Evolutionary conservation across 1,140 invertebrate species (phyloP), one percentile per base, ranked within the genome.

Genomic region (Tetragnatha versicolor): DNA sequence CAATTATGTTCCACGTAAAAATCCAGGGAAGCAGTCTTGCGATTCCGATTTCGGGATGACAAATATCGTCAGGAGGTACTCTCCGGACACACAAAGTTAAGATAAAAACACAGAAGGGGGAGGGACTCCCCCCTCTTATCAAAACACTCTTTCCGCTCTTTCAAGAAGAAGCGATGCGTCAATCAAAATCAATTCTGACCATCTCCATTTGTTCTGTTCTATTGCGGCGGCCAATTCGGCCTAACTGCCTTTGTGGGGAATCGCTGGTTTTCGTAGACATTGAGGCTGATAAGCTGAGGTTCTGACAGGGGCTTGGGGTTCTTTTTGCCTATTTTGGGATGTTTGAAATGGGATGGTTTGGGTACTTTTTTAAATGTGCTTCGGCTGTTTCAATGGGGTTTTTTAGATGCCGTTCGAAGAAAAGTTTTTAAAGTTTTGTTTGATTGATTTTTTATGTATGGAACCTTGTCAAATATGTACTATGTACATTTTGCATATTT

Each of bases 1-100:
- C 69, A 72, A 72, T 72, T 72, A 72, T 72, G 53, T 72, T 72
- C 69, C 60, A 60, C 51, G 69, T 72, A 72, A 72, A 72, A 72
- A 72, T 72, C 69, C 69, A 5, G 17, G n/a, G 51, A 60, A 72
- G 69, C 69, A 72, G 35, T 72, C 69, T 60, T 72, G 51, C 69
- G 69, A 60, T 72, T 72, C 69, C 37, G 69, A 72, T 72, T 72
- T 60, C 20, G 69, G 9, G 27, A 72, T 72, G 69, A 72, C 69
- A 72, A 72, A 72, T 72, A 42, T 72, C 33, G 27, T 17, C 12
- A n/a, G 37, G 25, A 53, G 45, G 42, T n/a, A 20, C 7, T 31
- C 35, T 47, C 47, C n/a, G 29, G 42, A 55, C 49, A 5, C 25
- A 29, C 6, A 29, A 70, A 58, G 69, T 72, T 72, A 72, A 72